Percentiles rank a stretch among this genome's conserved stretches.
Conservation (phyloP, 2,113 vertebrate species). For the Zosterops pallidus region DNA sequence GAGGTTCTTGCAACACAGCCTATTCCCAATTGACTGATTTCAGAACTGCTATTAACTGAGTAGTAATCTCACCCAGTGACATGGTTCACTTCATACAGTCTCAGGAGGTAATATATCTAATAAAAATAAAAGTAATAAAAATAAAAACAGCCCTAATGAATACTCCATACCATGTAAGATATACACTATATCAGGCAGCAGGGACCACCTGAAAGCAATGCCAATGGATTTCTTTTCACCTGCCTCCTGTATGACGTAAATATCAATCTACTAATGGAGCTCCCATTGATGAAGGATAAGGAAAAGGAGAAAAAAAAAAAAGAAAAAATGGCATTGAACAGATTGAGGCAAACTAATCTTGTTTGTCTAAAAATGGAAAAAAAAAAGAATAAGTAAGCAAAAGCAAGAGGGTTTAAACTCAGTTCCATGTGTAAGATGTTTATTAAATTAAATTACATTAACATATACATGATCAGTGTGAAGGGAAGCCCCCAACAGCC, state of each 20-base stretch:
- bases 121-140: constrained; percentile 65
- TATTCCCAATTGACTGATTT: constrained; percentile 34
- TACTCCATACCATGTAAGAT: neutral
- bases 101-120: constrained; percentile 49
- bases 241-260: neutral
- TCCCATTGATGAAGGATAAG: constrained; percentile 18
- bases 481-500: constrained; percentile 45
- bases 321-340: constrained; percentile 8
- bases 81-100: constrained; percentile 29
- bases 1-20: neutral
- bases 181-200: neutral
- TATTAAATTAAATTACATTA: constrained; percentile 59
- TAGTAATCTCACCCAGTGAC: constrained; percentile 31
- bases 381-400: constrained; percentile 18
- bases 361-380: constrained; percentile 35
- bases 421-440: constrained; percentile 9
- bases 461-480: constrained; percentile 40
- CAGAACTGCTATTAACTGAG: constrained; percentile 40
- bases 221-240: neutral
- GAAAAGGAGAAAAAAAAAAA: neutral
- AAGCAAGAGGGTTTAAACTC: constrained; percentile 21
- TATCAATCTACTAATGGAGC: constrained; percentile 41
- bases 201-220: neutral
- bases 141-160: constrained; percentile 55
- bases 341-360: constrained; percentile 37